phyloP scores from a whole-genome alignment of 2,888 invertebrate genomes.

The Microdon myrmicae region DNA sequence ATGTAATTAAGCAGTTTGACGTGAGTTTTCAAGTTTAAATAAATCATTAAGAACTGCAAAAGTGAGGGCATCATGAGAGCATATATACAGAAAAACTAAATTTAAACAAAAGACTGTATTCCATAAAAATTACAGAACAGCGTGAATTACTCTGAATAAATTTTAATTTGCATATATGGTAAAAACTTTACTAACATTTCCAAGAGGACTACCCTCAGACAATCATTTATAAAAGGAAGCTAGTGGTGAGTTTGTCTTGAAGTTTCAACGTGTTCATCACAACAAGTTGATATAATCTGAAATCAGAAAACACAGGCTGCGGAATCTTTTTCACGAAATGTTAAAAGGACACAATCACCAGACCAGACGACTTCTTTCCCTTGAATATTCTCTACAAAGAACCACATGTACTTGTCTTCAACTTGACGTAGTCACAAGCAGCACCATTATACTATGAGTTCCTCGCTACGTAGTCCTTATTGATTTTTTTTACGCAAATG shows the following conservation, averaged over 20 bases:
- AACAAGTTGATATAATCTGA: not conserved
- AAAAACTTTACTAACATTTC: too few relatives aligned
- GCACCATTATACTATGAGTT: conserved; percentile 31
- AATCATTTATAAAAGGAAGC: conserved; percentile 1
- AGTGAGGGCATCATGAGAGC: too few relatives aligned
- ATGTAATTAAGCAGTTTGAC: too few relatives aligned
- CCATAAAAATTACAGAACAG: too few relatives aligned
- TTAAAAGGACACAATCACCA: not conserved
- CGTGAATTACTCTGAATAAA: too few relatives aligned
- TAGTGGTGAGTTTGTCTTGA: not conserved
- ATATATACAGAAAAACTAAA: too few relatives aligned
- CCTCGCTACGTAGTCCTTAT: conserved; percentile 43
- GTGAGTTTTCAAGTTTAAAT: too few relatives aligned
- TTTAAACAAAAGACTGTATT: too few relatives aligned
- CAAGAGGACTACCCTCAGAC: too few relatives aligned
- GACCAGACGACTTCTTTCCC: not conserved
- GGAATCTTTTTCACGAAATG: not conserved
- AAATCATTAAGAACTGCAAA: too few relatives aligned
- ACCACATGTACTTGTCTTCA: conserved; percentile 31
- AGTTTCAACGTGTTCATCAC: not conserved
- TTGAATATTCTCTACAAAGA: conserved; percentile 9
- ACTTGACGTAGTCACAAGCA: conserved; percentile 34
- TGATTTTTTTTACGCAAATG: conserved; percentile 8
- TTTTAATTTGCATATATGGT: too few relatives aligned
- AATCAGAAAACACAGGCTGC: not conserved